Evolutionary conservation across 2,797 vertebrate genomes (phyloP).

Genomic region (Lutjanus campechanus): DNA sequence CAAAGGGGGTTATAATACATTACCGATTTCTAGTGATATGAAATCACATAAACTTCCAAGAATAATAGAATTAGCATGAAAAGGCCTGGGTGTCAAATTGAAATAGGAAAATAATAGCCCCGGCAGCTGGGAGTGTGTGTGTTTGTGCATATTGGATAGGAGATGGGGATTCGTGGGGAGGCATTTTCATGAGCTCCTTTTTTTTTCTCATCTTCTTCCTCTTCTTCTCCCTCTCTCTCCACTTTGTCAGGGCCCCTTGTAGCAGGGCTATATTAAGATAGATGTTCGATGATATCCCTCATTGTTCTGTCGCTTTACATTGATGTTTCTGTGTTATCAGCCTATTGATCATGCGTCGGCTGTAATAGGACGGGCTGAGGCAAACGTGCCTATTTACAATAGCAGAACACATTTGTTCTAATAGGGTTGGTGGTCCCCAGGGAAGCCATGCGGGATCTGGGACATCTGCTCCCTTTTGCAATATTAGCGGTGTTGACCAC

Average conservation of each 20-base stretch:
- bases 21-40: constrained; percentile 99
- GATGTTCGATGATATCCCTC: constrained; percentile 99
- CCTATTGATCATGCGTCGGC: constrained; percentile 99
- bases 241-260: constrained; percentile 98
- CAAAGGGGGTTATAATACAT: constrained; percentile 99
- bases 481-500: constrained; percentile 88
- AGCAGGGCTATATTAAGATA: constrained; percentile 99
- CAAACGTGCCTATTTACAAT: constrained; percentile 99
- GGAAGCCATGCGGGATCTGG: constrained; percentile 94
- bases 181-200: constrained; percentile 98
- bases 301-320: constrained; percentile 99
- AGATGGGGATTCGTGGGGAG: constrained; percentile 98
- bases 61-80: constrained; percentile 99
- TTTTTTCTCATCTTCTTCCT: neutral
- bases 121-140: constrained; percentile 98
- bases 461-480: constrained; percentile 96
- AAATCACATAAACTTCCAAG: constrained; percentile 99
- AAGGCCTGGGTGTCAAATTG: constrained; percentile 99
- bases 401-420: constrained; percentile 99
- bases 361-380: constrained; percentile 99
- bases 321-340: constrained; percentile 99
- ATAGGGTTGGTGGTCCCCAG: constrained; percentile 96
- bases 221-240: constrained; percentile 70
- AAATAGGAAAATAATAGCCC: constrained; percentile 99
- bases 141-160: constrained; percentile 98